Evolutionary conservation across 2,113 vertebrate species (phyloP).

Genomic region (Hemicordylus capensis): DNA sequence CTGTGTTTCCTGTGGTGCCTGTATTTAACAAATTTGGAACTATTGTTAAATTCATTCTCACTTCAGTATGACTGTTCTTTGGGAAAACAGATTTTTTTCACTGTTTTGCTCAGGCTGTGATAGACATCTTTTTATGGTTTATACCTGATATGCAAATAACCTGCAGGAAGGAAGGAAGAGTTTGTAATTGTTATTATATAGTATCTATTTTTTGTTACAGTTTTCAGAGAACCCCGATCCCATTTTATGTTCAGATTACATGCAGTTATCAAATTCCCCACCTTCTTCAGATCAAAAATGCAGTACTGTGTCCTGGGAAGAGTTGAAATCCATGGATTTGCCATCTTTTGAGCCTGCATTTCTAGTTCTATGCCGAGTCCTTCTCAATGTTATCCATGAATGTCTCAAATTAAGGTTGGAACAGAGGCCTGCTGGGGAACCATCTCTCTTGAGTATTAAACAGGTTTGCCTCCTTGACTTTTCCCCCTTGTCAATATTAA

Average conservation of each 20-base stretch:
- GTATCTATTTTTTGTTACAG: slow-evolving; percentile 75
- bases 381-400: slow-evolving; percentile 97
- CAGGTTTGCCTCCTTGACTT: slow-evolving; percentile 80
- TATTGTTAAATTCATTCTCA: neutral
- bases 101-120: neutral
- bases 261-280: slow-evolving; percentile 80
- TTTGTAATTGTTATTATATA: neutral
- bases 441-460: slow-evolving; percentile 96
- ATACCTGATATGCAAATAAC: neutral
- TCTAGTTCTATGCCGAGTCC: slow-evolving; percentile 93
- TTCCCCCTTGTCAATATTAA: neutral
- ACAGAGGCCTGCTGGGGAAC: slow-evolving; percentile 96
- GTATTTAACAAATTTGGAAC: neutral
- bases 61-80: neutral
- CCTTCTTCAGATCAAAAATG: slow-evolving; percentile 78
- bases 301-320: slow-evolving; percentile 87
- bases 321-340: slow-evolving; percentile 92
- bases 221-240: slow-evolving; percentile 91
- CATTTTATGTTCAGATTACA: slow-evolving; percentile 93
- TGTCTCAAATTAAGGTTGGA: slow-evolving; percentile 97
- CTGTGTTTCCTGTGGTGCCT: too few relatives aligned
- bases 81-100: neutral
- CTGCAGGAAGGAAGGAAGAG: neutral
- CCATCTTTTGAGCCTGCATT: slow-evolving; percentile 96
- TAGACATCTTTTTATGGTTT: neutral